Evolutionary conservation across 2,888 invertebrate genomes (phyloP).

Genomic region (Xestia ashworthii): DNA sequence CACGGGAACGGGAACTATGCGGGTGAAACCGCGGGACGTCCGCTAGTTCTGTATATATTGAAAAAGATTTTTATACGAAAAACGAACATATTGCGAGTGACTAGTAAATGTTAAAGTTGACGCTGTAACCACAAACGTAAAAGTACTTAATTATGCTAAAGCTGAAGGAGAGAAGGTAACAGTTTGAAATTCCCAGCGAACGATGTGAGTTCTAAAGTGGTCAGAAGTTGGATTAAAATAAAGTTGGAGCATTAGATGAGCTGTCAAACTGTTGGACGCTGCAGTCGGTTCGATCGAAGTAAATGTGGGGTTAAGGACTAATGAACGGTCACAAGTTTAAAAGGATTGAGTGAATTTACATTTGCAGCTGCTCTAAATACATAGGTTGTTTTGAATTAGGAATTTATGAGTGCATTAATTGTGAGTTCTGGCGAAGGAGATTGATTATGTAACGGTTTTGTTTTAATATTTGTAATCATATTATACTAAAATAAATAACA

Average conservation of each 20-base stretch:
- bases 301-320: slow-evolving; percentile 7
- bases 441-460: neutral
- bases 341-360: neutral
- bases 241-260: slow-evolving; percentile 53
- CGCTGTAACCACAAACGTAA: slow-evolving; percentile 26
- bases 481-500: too few relatives aligned
- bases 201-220: slow-evolving; percentile 50
- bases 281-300: slow-evolving; percentile 14
- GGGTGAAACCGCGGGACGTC: too few relatives aligned
- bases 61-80: neutral
- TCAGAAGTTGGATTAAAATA: slow-evolving; percentile 54
- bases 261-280: slow-evolving; percentile 46
- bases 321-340: slow-evolving; percentile 15
- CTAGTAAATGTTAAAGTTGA: slow-evolving; percentile 8
- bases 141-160: slow-evolving; percentile 52
- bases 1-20: too few relatives aligned
- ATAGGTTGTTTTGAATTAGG: neutral
- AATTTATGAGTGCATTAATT: neutral
- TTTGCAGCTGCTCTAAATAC: neutral
- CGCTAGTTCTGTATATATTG: too few relatives aligned
- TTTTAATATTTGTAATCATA: too few relatives aligned
- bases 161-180: slow-evolving; percentile 46
- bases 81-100: slow-evolving; percentile 7
- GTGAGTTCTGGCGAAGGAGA: neutral
- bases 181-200: slow-evolving; percentile 45